These are phyloP conservation scores for Cotesia vestalis DNA, from an alignment of 1,140 invertebrate species.

Conservation along the genomic window DNA sequence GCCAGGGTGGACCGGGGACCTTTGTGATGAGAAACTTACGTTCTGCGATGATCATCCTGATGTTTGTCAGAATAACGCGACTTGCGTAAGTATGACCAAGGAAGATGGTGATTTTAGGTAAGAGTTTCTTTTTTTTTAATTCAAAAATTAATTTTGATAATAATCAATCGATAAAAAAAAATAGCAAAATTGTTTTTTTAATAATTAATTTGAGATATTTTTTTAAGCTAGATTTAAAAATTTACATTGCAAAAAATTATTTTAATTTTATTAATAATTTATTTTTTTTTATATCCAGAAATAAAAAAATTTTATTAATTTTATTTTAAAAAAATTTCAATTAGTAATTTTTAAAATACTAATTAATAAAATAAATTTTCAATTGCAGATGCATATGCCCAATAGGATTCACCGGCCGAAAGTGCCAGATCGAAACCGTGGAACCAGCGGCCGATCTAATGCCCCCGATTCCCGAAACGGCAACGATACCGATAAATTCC, in stretches of 20 bases:
- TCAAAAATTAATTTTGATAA: too few relatives aligned
- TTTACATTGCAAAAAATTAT: background rate
- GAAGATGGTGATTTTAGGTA: constrained; percentile 81
- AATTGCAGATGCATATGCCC: constrained; percentile 58
- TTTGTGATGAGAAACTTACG: constrained; percentile 86
- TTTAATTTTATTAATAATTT: background rate
- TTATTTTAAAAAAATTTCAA: too few relatives aligned
- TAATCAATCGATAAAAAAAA: too few relatives aligned
- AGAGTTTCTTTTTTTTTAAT: background rate
- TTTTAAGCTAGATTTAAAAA: too few relatives aligned
- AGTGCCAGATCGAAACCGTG: constrained; percentile 59
- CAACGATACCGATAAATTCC: background rate
- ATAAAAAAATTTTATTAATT: constrained; percentile 3
- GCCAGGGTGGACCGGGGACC: constrained; percentile 86
- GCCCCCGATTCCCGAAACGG: constrained; percentile 52
- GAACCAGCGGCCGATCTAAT: constrained; percentile 57
- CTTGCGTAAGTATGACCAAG: constrained; percentile 79
- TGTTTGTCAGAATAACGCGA: constrained; percentile 80
- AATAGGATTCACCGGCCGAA: constrained; percentile 57
- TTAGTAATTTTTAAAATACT: too few relatives aligned
- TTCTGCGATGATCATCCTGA: constrained; percentile 78
- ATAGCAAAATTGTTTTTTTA: too few relatives aligned
- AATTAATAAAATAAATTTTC: background rate
- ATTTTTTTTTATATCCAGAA: background rate
- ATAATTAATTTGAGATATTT: too few relatives aligned